Base-by-base conservation (phyloP, 2,888 invertebrate species). In the Octodonta nipae region DNA sequence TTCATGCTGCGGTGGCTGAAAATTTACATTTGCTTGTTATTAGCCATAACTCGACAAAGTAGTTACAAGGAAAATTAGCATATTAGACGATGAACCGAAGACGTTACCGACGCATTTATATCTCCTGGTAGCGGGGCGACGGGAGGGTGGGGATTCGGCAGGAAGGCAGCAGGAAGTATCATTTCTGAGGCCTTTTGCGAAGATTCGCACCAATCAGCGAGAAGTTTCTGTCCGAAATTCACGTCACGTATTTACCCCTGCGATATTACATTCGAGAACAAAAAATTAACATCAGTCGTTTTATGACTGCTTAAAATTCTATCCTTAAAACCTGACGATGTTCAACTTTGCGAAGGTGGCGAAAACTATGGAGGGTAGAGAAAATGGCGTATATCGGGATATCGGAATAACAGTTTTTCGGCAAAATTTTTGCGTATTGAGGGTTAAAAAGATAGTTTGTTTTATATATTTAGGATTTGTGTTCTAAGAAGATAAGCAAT, bases 201-300 rank as follows among this genome's bases (percentile, higher is more conserved):
- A 37, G 46, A 43, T 47, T 45, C 42, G 46, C 47, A 46, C 51
- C 51, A 50, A 50, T 50, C 49, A 44, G 46, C 41, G 42, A 26
- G 13, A 12, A n/a, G 11, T 26, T 33, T 33, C 30, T 32, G 33
- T 30, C 40, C 42, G 32, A 35, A 38, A 51, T 51, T 51, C 51
- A 27, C 35, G 43, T 48, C 51, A 51, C 51, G 51, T 51, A 35
- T 38, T 35, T 33, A 42, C 44, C 52, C 47, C 47, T 49, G 49
- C 55, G 55, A 60, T 59, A 58, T 60, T 60, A 60, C 59, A 56
- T 54, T 54, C 55, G 56, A 50, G 50, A 50, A 41, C 41, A 56
- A 62, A 61, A 61, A 62, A 61, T 61, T 61, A 62, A 61, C 62
- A 60, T 60, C 59, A 54, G 49, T 53, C 56, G 58, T 58, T 62